phyloP scores from a whole-genome alignment of 2,113 vertebrate species.

The Sciurus niger region DNA sequence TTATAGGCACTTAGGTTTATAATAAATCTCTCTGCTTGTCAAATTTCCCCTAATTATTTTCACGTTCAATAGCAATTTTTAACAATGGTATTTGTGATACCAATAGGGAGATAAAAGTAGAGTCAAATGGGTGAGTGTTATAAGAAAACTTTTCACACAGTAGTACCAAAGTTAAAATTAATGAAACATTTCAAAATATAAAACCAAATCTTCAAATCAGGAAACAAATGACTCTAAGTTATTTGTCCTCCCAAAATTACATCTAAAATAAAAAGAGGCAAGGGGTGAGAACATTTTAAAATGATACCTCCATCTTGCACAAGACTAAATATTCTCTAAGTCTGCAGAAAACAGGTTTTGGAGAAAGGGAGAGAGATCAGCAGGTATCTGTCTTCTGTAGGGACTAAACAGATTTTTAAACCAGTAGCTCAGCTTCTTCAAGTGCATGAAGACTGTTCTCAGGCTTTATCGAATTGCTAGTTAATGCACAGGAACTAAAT shows the following conservation, averaged over 20 bases:
- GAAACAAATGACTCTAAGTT: not conserved
- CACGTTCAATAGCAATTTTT: not conserved
- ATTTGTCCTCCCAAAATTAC: not conserved
- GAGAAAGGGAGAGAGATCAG: slow-evolving; percentile 18
- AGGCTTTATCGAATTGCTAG: slow-evolving; percentile 67
- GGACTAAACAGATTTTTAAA: slow-evolving; percentile 49
- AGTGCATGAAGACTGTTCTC: slow-evolving; percentile 36
- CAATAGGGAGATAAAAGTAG: not conserved
- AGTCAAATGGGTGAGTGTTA: not conserved
- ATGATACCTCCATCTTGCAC: not conserved
- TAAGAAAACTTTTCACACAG: not conserved
- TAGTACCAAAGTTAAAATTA: not conserved
- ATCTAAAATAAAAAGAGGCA: not conserved
- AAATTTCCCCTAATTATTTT: not conserved
- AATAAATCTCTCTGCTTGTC: not conserved
- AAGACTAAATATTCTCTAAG: not conserved
- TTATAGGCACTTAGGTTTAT: not conserved
- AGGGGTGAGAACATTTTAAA: not conserved
- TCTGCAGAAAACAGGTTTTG: not conserved
- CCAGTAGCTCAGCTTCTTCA: not conserved
- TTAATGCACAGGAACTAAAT: slow-evolving; percentile 79
- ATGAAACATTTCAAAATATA: slow-evolving; percentile 24
- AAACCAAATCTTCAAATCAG: not conserved
- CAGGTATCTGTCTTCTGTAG: slow-evolving; percentile 6
- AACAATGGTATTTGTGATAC: not conserved